Percentiles rank a stretch among this genome's conserved stretches.
These are phyloP conservation scores for Clepsis dumicolana DNA, from an alignment of 2,888 invertebrate genomes.

Conservation along the genomic window DNA sequence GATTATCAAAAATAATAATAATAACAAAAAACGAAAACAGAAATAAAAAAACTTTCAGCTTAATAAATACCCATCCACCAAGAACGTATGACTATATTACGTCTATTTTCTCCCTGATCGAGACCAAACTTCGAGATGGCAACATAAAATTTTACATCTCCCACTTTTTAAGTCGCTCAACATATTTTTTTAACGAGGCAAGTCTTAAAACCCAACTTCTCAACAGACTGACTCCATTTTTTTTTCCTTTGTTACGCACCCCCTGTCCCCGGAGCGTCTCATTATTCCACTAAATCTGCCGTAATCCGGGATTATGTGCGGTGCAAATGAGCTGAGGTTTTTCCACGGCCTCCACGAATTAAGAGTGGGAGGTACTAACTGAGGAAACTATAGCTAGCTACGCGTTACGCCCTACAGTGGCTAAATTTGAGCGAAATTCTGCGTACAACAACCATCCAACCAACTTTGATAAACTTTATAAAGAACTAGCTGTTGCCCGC, in stretches of 20 bases:
- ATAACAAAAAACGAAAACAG: no score
- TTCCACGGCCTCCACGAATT: constrained; percentile 10
- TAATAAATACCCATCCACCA: no score
- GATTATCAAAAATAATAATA: no score
- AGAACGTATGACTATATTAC: no score
- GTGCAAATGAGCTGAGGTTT: constrained; percentile 26
- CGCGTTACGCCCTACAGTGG: no score
- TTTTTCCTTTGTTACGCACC: constrained; percentile 12
- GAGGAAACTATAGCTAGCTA: neutral
- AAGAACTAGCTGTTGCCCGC: no score
- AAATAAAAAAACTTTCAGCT: no score
- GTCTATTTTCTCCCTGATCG: neutral
- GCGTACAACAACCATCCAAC: no score
- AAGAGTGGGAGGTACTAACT: constrained; percentile 6
- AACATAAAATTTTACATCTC: neutral
- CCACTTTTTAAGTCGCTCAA: neutral
- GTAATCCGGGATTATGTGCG: constrained; percentile 18
- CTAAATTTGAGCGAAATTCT: no score
- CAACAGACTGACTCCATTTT: constrained; percentile 3
- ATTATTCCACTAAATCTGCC: constrained; percentile 22
- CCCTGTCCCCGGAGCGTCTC: constrained; percentile 5
- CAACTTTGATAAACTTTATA: no score
- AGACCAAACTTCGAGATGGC: neutral
- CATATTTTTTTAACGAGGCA: constrained; percentile 18
- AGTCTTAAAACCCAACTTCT: constrained; percentile 12